Evolutionary conservation across 2,888 invertebrate species (phyloP).

Genomic region (Luperina nickerlii): DNA sequence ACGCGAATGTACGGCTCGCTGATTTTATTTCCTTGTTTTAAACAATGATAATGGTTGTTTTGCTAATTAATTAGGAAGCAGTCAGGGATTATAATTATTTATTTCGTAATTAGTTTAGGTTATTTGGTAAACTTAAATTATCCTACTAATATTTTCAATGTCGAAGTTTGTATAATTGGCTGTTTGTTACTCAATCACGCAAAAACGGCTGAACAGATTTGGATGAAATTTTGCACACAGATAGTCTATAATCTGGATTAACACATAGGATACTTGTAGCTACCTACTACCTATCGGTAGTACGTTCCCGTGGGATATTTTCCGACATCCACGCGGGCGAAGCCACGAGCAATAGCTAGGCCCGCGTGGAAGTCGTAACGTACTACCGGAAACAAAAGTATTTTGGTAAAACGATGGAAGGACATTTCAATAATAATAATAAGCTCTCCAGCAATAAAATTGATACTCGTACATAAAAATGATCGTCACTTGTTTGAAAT

Average conservation of each 20-base stretch:
- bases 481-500: background rate
- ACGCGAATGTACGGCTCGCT: slow-evolving; percentile 10
- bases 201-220: background rate
- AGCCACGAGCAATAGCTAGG: background rate
- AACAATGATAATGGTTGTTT: background rate
- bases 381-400: background rate
- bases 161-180: background rate
- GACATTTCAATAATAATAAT: no score
- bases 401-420: background rate
- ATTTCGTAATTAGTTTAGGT: background rate
- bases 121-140: background rate
- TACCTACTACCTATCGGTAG: background rate
- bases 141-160: background rate
- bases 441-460: background rate
- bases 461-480: background rate
- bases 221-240: background rate
- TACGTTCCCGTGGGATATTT: background rate
- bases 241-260: background rate
- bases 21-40: slow-evolving; percentile 36
- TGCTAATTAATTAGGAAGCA: slow-evolving; percentile 16
- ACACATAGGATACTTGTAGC: background rate
- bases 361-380: background rate
- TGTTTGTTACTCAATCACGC: background rate
- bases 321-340: background rate
- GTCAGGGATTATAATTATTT: background rate